Conservation (phyloP, 2,113 vertebrate species). For the Oceanodroma tethys region DNA sequence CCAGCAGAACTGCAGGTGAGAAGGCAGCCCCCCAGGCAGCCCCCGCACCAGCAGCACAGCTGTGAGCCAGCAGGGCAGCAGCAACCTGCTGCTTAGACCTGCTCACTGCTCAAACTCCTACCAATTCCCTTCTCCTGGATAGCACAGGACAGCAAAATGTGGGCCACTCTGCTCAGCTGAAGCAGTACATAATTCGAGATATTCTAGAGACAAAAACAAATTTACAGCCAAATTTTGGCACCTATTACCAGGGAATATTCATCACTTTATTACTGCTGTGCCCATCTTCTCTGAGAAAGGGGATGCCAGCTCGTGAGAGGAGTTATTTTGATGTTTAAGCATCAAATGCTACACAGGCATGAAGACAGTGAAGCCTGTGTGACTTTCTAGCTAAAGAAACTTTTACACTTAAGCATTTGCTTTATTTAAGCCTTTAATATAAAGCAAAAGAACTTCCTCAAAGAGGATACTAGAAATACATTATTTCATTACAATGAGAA, state of each 20-base stretch:
- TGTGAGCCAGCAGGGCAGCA: neutral
- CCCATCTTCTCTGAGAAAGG: neutral
- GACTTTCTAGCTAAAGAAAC: neutral
- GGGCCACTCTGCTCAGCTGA: neutral
- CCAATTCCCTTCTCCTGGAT: neutral
- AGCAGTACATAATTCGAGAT: neutral
- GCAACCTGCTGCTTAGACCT: neutral
- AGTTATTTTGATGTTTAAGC: neutral
- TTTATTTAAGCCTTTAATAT: neutral
- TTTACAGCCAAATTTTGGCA: neutral
- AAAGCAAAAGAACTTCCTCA: neutral
- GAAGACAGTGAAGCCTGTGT: neutral
- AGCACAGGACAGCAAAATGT: accelerated
- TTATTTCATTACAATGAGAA: neutral
- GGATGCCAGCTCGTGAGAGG: neutral
- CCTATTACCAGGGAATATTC: neutral
- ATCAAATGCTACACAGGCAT: neutral
- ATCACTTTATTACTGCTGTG: neutral
- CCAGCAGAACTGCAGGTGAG: accelerated
- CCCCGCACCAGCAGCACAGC: accelerated
- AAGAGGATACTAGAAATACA: neutral
- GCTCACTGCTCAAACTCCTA: neutral
- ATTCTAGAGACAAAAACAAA: neutral
- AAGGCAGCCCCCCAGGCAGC: neutral
- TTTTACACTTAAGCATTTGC: neutral